Evolutionary conservation across 2,888 invertebrate genomes (phyloP).

Genomic region (Gonocerus acuteangulatus): DNA sequence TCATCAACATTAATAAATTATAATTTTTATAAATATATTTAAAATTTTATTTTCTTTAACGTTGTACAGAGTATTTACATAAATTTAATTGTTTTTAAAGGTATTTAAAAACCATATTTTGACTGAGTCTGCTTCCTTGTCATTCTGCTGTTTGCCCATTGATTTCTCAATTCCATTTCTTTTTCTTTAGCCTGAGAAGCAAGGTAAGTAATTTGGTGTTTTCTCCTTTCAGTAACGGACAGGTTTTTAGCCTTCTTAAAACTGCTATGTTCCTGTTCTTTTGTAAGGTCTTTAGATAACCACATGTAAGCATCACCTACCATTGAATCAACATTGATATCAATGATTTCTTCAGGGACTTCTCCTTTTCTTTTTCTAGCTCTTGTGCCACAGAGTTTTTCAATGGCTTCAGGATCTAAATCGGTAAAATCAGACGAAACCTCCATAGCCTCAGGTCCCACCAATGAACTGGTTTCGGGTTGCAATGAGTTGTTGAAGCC

Average conservation of each 20-base stretch:
- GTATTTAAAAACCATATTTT: slow-evolving; percentile 84
- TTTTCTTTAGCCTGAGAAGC: slow-evolving; percentile 81
- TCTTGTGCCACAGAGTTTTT: slow-evolving; percentile 39
- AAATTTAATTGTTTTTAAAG: too few species aligned
- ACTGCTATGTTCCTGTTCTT: slow-evolving; percentile 47
- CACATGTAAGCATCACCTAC: slow-evolving; percentile 67
- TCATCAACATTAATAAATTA: too few species aligned
- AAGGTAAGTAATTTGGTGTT: slow-evolving; percentile 80
- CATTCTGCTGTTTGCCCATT: slow-evolving; percentile 84
- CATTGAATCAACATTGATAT: slow-evolving; percentile 34
- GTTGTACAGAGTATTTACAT: too few species aligned
- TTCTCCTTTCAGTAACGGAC: slow-evolving; percentile 64
- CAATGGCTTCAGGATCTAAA: slow-evolving; percentile 13
- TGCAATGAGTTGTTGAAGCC: too few species aligned
- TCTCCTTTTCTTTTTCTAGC: slow-evolving; percentile 44
- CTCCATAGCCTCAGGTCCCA: not conserved
- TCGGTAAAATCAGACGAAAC: not conserved
- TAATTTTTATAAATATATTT: too few species aligned
- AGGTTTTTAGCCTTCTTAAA: slow-evolving; percentile 49
- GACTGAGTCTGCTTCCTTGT: slow-evolving; percentile 82
- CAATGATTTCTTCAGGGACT: slow-evolving; percentile 30
- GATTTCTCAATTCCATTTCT: slow-evolving; percentile 85
- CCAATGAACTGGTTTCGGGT: too few species aligned
- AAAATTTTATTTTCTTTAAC: too few species aligned
- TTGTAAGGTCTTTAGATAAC: slow-evolving; percentile 70